Evolutionary conservation across 2,888 invertebrate genomes (phyloP), one percentile per base, ranked within the genome.

Genomic region (Lycia hirtaria): DNA sequence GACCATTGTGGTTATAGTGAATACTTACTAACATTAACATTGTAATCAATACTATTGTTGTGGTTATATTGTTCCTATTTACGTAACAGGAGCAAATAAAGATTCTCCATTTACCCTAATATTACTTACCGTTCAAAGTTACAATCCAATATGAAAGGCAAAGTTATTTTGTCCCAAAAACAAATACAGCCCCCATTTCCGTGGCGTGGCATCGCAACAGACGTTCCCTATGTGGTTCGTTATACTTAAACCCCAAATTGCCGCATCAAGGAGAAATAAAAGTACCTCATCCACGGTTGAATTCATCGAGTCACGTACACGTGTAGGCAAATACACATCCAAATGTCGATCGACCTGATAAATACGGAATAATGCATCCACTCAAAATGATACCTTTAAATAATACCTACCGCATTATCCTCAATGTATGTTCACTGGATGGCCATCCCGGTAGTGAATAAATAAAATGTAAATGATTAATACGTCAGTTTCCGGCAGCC

Each of bases 241-340:
- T 84, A 76, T 80, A 78, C n/a, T n/a, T n/a, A 81, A 83, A 73
- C 79, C 75, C 72, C 75, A 71, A 81, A 83, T 76, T 71, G 71
- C 75, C 75, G 73, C 68, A 72, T 75, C 75, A 71, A 67, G 65
- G 55, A 59, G 71, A 66, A 76, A 84, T 81, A 81, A 79, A 80
- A 80, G 68, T 65, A 65, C 68, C 70, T 66, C 67, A 64, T 62
- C 56, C 67, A 64, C 64, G 55, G 53, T 58, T 64, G 64, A 76
- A 78, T 72, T 75, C 68, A 75, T 74, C 62, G 63, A 69, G 71
- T 69, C 69, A 72, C 71, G 71, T 74, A 54, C 44, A 62, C 47
- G 44, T 44, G 35, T 50, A 57, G 49, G 60, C 60, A 47, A 51
- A 52, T 60, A 60, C 49, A 38, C 19, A 30, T 37, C 22, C 24